Evolutionary conservation across 2,113 vertebrate species (phyloP).

Genomic region (Rhea pennata): DNA sequence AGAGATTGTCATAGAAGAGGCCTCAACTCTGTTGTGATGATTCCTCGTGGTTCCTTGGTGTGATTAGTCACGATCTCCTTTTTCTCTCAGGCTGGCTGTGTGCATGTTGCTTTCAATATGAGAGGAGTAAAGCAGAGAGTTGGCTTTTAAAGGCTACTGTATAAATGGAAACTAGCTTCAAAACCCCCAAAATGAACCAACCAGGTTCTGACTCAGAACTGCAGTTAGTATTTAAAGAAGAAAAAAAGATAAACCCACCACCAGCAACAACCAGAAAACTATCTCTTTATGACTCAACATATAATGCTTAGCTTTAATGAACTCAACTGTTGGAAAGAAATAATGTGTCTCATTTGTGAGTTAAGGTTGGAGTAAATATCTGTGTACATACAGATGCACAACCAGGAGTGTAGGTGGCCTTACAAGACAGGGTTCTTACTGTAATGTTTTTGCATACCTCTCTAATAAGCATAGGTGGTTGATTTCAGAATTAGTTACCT

Average conservation of each 20-base stretch:
- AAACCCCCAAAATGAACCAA: slow-evolving; percentile 50
- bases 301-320: slow-evolving; percentile 66
- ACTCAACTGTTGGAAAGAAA: slow-evolving; percentile 30
- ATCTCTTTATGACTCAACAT: slow-evolving; percentile 75
- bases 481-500: background rate
- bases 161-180: slow-evolving; percentile 69
- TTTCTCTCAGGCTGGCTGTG: slow-evolving; percentile 31
- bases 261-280: slow-evolving; percentile 52
- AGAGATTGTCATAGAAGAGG: background rate
- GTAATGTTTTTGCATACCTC: rapidly evolving
- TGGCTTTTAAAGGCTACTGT: slow-evolving; percentile 58
- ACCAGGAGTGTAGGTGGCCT: background rate
- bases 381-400: background rate
- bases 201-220: slow-evolving; percentile 78
- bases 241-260: slow-evolving; percentile 3
- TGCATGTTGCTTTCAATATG: background rate
- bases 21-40: background rate
- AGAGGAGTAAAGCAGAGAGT: slow-evolving; percentile 52
- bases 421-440: background rate
- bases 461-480: background rate
- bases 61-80: slow-evolving; percentile 8
- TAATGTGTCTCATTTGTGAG: background rate
- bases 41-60: background rate
- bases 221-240: slow-evolving; percentile 66
- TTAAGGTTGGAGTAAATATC: slow-evolving; percentile 15